phyloP scores from a whole-genome alignment of 2,113 vertebrate genomes.

The Callionymus lyra region DNA sequence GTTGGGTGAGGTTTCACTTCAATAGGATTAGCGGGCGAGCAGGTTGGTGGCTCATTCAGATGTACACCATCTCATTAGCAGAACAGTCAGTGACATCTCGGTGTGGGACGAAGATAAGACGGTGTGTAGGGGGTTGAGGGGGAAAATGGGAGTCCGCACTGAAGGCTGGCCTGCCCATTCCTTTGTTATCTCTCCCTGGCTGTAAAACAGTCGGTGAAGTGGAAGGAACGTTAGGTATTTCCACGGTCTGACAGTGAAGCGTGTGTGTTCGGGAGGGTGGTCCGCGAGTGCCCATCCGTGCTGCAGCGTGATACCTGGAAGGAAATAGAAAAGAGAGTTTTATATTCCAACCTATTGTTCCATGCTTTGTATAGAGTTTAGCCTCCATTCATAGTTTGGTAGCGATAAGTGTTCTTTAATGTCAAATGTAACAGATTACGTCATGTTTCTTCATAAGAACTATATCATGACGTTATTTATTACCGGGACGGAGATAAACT shows the following conservation, averaged over 20 bases:
- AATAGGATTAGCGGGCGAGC: slow-evolving; percentile 46
- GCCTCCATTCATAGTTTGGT: no score
- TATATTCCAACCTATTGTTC: not conserved
- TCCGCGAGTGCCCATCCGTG: slow-evolving; percentile 44
- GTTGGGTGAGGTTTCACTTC: slow-evolving; percentile 55
- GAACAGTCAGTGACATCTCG: slow-evolving; percentile 24
- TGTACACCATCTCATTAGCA: slow-evolving; percentile 44
- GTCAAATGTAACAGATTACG: no score
- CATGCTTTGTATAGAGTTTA: no score
- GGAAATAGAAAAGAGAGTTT: slow-evolving; percentile 39
- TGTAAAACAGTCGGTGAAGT: slow-evolving; percentile 54
- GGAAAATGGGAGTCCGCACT: slow-evolving; percentile 16
- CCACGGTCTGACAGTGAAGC: slow-evolving; percentile 44
- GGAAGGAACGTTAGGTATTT: slow-evolving; percentile 67
- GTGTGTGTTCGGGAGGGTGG: slow-evolving; percentile 34
- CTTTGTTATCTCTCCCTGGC: slow-evolving; percentile 61
- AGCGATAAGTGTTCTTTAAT: no score
- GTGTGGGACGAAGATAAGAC: slow-evolving; percentile 30
- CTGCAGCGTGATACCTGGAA: slow-evolving; percentile 37
- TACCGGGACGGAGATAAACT: no score
- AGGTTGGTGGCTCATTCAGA: slow-evolving; percentile 29
- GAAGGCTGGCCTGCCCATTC: slow-evolving; percentile 40
- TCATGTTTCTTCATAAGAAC: no score
- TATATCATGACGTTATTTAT: no score
- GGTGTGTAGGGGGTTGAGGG: slow-evolving; percentile 24